phyloP scores from a whole-genome alignment of 2,888 invertebrate species.

The Thymelicus sylvestris region DNA sequence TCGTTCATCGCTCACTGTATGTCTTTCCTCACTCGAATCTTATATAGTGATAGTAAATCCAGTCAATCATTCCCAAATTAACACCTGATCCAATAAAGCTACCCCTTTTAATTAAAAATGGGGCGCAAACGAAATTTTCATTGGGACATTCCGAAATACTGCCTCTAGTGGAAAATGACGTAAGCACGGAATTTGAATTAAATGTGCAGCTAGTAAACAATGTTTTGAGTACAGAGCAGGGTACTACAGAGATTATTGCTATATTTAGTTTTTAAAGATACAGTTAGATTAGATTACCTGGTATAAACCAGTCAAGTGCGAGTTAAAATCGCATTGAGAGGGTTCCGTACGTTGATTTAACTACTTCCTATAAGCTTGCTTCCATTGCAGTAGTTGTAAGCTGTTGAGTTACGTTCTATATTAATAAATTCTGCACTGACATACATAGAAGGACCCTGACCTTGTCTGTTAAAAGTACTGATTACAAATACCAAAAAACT shows the following conservation, averaged over 20 bases:
- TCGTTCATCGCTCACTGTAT: conserved; percentile 3
- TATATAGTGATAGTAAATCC: conserved; percentile 10
- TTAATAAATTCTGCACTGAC: too few relatives aligned
- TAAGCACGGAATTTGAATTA: conserved; percentile 59
- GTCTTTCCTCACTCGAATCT: background rate
- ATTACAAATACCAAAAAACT: too few relatives aligned
- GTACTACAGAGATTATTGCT: background rate
- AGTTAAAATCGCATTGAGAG: too few relatives aligned
- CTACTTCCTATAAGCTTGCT: too few relatives aligned
- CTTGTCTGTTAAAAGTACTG: too few relatives aligned
- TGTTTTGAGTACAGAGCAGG: conserved; percentile 17
- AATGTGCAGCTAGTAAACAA: conserved; percentile 40
- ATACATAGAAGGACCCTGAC: too few relatives aligned
- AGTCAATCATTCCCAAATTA: conserved; percentile 20
- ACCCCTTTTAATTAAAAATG: conserved; percentile 42
- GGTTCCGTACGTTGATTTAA: too few relatives aligned
- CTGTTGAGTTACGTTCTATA: too few relatives aligned
- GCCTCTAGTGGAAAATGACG: conserved; percentile 56
- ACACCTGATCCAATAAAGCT: conserved; percentile 36
- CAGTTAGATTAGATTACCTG: too few relatives aligned
- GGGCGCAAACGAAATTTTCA: conserved; percentile 40
- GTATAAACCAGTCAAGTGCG: too few relatives aligned
- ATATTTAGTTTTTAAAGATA: background rate
- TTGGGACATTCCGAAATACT: conserved; percentile 55
- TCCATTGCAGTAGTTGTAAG: too few relatives aligned